Conservation (phyloP, 2,113 vertebrate species). For the Ovibos moschatus region DNA sequence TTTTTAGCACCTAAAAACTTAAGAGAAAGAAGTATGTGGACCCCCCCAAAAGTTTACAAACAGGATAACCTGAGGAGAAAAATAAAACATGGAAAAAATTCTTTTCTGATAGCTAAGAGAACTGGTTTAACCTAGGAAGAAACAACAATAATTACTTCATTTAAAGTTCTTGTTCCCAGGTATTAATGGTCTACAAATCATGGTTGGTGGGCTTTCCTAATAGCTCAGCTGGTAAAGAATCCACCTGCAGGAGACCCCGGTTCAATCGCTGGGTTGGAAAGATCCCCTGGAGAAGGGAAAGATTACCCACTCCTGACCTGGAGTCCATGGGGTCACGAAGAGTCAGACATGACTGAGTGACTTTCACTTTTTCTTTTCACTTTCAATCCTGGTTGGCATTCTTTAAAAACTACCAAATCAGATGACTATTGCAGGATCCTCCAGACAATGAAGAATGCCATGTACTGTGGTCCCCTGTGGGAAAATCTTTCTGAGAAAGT, state of each 20-base stretch:
- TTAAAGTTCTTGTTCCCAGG: constrained; percentile 5
- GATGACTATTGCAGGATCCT: neutral
- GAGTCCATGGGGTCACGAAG: neutral
- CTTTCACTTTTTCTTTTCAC: neutral
- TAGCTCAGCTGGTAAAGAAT: neutral
- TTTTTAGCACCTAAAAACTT: neutral
- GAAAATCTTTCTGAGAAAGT: neutral
- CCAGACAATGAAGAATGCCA: neutral
- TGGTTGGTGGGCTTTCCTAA: neutral
- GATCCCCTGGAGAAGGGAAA: neutral
- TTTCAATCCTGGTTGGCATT: neutral
- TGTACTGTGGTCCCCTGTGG: neutral
- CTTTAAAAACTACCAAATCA: neutral
- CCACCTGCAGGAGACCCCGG: neutral
- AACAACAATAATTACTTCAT: constrained; percentile 33
- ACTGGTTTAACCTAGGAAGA: neutral
- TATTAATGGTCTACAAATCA: neutral
- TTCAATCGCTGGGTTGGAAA: neutral
- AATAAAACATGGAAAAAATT: neutral
- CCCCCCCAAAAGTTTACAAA: neutral
- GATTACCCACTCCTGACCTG: neutral
- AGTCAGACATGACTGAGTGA: neutral
- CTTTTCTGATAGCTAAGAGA: constrained; percentile 24
- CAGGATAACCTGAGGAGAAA: neutral
- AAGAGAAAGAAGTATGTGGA: neutral